These are phyloP conservation scores for Amphibalanus amphitrite DNA, from an alignment of 1,140 invertebrate species.

Conservation along the genomic window DNA sequence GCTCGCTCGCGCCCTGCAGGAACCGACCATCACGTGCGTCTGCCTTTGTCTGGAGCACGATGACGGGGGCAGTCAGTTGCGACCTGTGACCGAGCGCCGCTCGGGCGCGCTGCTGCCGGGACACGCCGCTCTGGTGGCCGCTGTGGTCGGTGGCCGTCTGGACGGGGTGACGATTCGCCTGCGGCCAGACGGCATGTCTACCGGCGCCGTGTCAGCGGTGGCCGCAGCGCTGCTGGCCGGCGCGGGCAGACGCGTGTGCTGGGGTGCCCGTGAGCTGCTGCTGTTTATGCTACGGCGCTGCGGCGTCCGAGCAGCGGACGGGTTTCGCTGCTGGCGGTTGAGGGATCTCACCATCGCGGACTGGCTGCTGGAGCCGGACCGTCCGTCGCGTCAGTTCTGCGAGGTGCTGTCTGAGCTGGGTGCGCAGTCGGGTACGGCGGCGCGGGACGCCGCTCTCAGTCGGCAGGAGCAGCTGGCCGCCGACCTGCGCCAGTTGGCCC, in stretches of 20 bases:
- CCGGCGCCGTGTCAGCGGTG: not conserved
- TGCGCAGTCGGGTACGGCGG: conserved; percentile 3
- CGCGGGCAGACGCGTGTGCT: conserved; percentile 5
- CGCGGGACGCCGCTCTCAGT: conserved; percentile 2
- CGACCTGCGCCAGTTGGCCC: conserved; percentile 11
- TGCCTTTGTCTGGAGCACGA: not conserved
- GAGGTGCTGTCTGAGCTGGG: conserved; percentile 4
- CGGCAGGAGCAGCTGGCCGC: conserved; percentile 6
- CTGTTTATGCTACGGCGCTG: conserved; percentile 11
- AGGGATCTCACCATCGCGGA: conserved; percentile 14
- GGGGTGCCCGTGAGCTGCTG: conserved; percentile 15
- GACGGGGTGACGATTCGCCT: not conserved
- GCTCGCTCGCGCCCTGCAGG: not conserved
- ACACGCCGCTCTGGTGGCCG: not conserved
- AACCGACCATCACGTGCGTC: not conserved
- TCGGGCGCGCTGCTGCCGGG: not conserved
- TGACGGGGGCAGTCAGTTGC: not conserved
- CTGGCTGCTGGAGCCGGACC: conserved; percentile 16
- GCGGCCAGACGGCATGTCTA: not conserved
- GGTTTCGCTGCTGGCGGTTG: conserved; percentile 10
- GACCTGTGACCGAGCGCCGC: not conserved
- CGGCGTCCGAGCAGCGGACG: conserved; percentile 10
- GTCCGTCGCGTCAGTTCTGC: conserved; percentile 12
- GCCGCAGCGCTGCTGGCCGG: not conserved
- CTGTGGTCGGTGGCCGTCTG: not conserved